Evolutionary conservation across 2,113 vertebrate species (phyloP), one percentile per base, ranked within the genome.

Genomic region (Dipodomys merriami): DNA sequence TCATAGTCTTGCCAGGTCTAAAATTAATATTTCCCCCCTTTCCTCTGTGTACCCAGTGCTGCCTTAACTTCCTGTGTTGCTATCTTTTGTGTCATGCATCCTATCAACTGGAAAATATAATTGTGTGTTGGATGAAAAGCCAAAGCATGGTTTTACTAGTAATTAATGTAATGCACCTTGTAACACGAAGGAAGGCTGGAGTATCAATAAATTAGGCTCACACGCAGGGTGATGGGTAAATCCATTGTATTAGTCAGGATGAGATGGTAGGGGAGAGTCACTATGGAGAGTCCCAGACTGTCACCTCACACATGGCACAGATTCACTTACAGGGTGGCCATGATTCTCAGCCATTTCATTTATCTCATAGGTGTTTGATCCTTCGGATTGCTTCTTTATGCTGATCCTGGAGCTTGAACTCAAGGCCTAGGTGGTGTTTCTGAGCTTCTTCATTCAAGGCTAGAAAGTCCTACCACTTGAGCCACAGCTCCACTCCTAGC

Each of bases 1-100:
- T 94, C 95, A 96, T 88, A 44, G 1, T 62, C 81, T 90, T 96
- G 95, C 95, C 97, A 97, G 93, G 46, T 79, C 23, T 27, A 30
- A 44, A 90, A 78, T 95, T 57, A 84, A 89, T 72, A 64, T 13
- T 57, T 16, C 53, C 15, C 22, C 10, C n/a, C 67, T 23, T 62
- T 67, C 6, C 27, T 83, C 73, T 44, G 16, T 53, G 49, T 20
- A 29, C 72, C 20, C 3, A 35, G 25, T 84, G 60, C 33, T 65
- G 2, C 83, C 46, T 85, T 39, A 44, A 90, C 83, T 80, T 82
- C 22, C 23, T 73, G 3, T n/a, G 27, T n/a, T 29, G 22, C 53
- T 46, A 7, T 10, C 49, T 19, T 25, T 81, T 60, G 12, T 30
- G 18, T 69, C 25, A 44, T 44, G 5, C 15, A 77, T 85, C 53